phyloP scores from a whole-genome alignment of 2,888 invertebrate genomes.

The Alsophila aescularia region DNA sequence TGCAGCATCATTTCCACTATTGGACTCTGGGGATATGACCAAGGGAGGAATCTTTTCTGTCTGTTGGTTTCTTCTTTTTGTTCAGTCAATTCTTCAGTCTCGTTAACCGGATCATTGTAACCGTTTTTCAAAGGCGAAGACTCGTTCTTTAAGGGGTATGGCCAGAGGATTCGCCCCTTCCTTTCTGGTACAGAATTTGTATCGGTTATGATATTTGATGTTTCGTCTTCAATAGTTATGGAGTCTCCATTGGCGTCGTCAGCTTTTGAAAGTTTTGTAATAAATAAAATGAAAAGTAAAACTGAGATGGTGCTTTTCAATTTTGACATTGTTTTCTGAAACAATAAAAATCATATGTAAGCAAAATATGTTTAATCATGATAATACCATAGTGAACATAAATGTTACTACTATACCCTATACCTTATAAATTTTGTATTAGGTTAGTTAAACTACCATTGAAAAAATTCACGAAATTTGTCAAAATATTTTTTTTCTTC shows the following conservation, averaged over 20 bases:
- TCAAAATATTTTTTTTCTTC: no score
- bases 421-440: no score
- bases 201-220: background rate
- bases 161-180: conserved; percentile 62
- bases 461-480: no score
- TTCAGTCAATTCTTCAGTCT: conserved; percentile 25
- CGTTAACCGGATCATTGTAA: conserved; percentile 20
- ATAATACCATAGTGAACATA: no score
- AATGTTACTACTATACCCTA: no score
- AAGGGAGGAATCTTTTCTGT: conserved; percentile 54
- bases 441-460: no score
- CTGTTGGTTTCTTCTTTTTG: conserved; percentile 34
- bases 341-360: no score
- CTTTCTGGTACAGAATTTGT: conserved; percentile 33
- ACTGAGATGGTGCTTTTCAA: background rate
- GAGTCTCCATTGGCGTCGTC: background rate
- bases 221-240: background rate
- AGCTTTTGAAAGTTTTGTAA: conserved; percentile 13
- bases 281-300: background rate
- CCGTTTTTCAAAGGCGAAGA: conserved; percentile 19
- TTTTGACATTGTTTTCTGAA: conserved; percentile 14
- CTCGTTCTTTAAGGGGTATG: conserved; percentile 55
- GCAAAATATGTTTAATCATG: no score
- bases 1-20: conserved; percentile 73
- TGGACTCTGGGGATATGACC: conserved; percentile 67